phyloP scores from a whole-genome alignment of 2,113 vertebrate genomes.

The Platanista minor region DNA sequence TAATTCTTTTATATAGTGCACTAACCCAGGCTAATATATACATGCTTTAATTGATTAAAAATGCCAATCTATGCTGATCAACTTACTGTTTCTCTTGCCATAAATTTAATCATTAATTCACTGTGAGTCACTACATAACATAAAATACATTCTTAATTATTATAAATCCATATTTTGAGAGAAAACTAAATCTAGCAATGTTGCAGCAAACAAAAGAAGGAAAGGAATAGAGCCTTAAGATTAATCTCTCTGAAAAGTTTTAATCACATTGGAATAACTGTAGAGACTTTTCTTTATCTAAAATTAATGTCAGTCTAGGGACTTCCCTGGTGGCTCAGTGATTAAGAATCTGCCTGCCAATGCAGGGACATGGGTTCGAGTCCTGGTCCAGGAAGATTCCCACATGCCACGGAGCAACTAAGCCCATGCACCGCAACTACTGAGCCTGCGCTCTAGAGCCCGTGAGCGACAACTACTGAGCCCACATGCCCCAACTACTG shows the following conservation, averaged over 20 bases:
- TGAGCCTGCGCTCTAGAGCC: too few species aligned
- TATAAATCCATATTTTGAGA: constrained; percentile 47
- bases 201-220: neutral
- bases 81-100: constrained; percentile 46
- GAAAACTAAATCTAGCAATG: constrained; percentile 19
- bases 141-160: constrained; percentile 8
- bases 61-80: neutral
- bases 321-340: too few species aligned
- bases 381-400: too few species aligned
- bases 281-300: neutral
- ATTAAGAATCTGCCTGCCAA: too few species aligned
- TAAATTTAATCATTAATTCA: neutral
- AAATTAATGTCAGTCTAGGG: constrained; percentile 20
- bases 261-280: constrained; percentile 17
- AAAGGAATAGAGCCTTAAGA: neutral
- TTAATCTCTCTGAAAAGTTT: neutral
- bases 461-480: too few species aligned
- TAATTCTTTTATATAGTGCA: constrained; percentile 39
- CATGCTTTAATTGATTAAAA: constrained; percentile 35
- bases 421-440: too few species aligned
- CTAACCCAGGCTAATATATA: neutral
- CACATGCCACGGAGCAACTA: too few species aligned
- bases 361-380: too few species aligned
- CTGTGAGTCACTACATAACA: neutral
- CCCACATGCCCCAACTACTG: too few species aligned